Base-by-base conservation (phyloP, 2,888 invertebrate genomes). In the Chaetogeoica ovagalla region DNA sequence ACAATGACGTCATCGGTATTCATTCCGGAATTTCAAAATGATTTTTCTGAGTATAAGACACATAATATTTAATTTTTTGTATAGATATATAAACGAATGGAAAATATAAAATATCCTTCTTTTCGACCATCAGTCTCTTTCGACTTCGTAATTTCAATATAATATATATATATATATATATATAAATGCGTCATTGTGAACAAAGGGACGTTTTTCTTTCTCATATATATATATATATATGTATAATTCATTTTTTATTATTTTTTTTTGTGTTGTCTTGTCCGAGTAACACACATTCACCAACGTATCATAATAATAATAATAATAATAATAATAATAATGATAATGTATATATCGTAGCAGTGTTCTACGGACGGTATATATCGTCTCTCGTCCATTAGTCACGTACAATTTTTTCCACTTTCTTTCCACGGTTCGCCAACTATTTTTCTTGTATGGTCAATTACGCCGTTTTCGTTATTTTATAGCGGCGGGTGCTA, bases 211-310 rank as follows among this genome's bases (percentile, higher is more conserved):
- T 43, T 43, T 39, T 43, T 43, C 43, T 43, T 43, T 43, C 43
- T 43, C 43, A 43, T 43, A 6, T 43, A 43, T 43, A 9, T 43
- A 30, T 30, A 30, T 30, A 30, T 30, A 30, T 30, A 30, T 30
- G 4, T 30, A 30, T n/a, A n/a, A n/a, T n/a, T n/a, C n/a, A n/a
- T n/a, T n/a, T n/a, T n/a, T n/a, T n/a, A n/a, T n/a, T n/a, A 30
- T 30, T 30, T 30, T 30, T 30, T 30, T 30, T 30, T 30, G 23
- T 19, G 23, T 19, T 2, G 43, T 76, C 48, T 52, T 76, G 76
- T 76, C 76, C 76, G 76, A 76, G 68, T 76, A 68, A 76, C 76
- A 76, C 68, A 76, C 76, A 69, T 76, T 66, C 15, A 19, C 39
- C 19, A 57, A 75, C 11, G 39, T 21, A 30, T 21, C 30, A 30